Base-by-base conservation (phyloP, 2,888 invertebrate genomes). In the Ferrisia virgata region DNA sequence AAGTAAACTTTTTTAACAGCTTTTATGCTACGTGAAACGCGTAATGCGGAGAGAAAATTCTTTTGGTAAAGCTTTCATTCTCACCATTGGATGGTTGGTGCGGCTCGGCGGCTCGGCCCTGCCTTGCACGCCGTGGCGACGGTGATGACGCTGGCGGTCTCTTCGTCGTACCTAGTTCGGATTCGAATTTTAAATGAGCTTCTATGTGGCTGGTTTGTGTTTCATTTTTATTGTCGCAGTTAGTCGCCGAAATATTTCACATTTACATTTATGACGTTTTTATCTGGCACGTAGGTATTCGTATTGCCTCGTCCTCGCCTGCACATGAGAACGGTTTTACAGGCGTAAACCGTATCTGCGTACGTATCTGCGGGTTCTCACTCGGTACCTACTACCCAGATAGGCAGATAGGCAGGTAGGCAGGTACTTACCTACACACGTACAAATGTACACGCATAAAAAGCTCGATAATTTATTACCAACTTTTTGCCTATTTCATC, bases 191-290 rank as follows among this genome's bases (percentile, higher is more conserved):
- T 33, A 76, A 76, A 76, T 36, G 72, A 64, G 72, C 58, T 64
- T 82, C 39, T 33, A 9, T 39, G 64, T 33, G 36, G 53, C 36
- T 53, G 47, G 40, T 33, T 80, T 80, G 31, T 47, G 47, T 80
- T 40, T 28, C 80, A 36, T 58, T 82, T 79, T 82, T 82, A 82
- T 82, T 82, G 58, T 58, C 58, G 82, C 58, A 82, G 36, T 39
- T 58, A 58, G 82, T 82, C 64, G 82, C 82, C 82, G 36, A 82
- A 82, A 64, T 64, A 64, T 82, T 82, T 64, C 64, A 82, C 82
- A 82, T 82, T 82, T 82, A 64, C 82, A 82, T 82, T 82, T 82
- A 82, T 82, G 82, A 82, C 82, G 39, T 36, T 82, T 82, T 82
- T 64, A 79, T 79, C 79, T 79, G 25, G 47, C 79, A 79, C 79